Base-by-base conservation (phyloP, 2,113 vertebrate genomes). In the Mesoclemmys tuberculata region DNA sequence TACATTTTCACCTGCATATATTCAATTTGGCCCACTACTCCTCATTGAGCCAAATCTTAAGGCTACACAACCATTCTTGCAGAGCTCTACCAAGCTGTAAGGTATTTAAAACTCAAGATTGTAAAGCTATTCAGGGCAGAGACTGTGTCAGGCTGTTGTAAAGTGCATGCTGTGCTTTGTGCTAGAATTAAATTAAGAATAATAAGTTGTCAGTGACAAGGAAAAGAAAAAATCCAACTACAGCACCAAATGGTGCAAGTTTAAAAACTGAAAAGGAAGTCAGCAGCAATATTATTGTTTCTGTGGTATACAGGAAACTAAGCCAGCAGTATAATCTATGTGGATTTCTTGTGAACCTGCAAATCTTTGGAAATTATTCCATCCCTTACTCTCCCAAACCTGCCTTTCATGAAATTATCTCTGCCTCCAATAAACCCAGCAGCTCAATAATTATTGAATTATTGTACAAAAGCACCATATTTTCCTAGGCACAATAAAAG, bases 281-380 rank as follows among this genome's bases (percentile, higher is more conserved):
- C 89, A 4, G 18, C 1, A 74, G 35, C 24, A 90, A 31, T 80
- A 80, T 41, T 44, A 11, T 5, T 91, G 56, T 38, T 48, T 35
- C 75, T 48, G 55, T 6, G 90, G 82, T 8, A 35, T 21, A 84
- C 68, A 10, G 35, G 90, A 24, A 94, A 89, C 46, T 82, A 84
- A 51, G 49, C 55, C 5, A 80, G 10, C 13, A 85, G 12, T 54
- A 54, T 13, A 85, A 92, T 51, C 85, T 87, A 79, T 10, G n/a
- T 41, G 82, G 61, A 8, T 12, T 75, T 51, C 22, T 89, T 46
- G 90, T 31, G 56, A 86, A 31, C 26, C 55, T 38, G 71, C 26
- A 91, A 38, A 90, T 51, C 2, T 14, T 21, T 38, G n/a, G 35
- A 38, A 3, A 41, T 52, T 82, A 88, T 38, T 96, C 35, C 41